phyloP scores from a whole-genome alignment of 2,113 vertebrate genomes.

The Sturnus vulgaris region DNA sequence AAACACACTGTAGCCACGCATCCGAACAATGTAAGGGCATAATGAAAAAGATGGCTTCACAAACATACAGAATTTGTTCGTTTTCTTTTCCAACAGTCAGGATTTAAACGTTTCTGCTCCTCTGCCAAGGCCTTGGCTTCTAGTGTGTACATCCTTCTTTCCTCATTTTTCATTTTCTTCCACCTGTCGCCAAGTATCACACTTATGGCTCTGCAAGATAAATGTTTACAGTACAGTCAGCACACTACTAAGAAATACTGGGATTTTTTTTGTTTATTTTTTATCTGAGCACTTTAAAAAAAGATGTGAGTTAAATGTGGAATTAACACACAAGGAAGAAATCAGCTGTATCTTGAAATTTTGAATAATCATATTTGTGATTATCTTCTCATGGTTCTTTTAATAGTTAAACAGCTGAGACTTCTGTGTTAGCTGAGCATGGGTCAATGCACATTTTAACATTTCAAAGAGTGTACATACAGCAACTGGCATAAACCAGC shows the following conservation, averaged over 20 bases:
- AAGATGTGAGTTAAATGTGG: neutral
- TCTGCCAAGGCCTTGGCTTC: conserved; percentile 98
- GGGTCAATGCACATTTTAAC: neutral
- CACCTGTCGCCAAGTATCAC: conserved; percentile 98
- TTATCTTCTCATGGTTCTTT: neutral
- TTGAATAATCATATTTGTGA: neutral
- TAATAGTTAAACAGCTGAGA: neutral
- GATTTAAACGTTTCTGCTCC: conserved; percentile 98
- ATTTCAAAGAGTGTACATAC: neutral
- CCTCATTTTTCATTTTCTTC: conserved; percentile 99
- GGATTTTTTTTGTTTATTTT: neutral
- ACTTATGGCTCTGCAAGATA: conserved; percentile 92
- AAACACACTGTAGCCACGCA: neutral
- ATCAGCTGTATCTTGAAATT: neutral
- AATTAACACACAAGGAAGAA: neutral
- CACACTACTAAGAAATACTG: neutral
- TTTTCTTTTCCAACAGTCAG: conserved; percentile 99
- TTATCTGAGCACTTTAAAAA: neutral
- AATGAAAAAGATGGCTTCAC: neutral
- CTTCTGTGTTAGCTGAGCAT: neutral
- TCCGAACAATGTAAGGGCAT: neutral
- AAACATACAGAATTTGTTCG: conserved; percentile 94
- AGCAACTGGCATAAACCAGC: neutral
- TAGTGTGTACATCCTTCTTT: conserved; percentile 93
- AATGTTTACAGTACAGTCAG: conserved; percentile 36